phyloP scores from a whole-genome alignment of 2,797 vertebrate genomes.

The Sebastes kiyomatsui region DNA sequence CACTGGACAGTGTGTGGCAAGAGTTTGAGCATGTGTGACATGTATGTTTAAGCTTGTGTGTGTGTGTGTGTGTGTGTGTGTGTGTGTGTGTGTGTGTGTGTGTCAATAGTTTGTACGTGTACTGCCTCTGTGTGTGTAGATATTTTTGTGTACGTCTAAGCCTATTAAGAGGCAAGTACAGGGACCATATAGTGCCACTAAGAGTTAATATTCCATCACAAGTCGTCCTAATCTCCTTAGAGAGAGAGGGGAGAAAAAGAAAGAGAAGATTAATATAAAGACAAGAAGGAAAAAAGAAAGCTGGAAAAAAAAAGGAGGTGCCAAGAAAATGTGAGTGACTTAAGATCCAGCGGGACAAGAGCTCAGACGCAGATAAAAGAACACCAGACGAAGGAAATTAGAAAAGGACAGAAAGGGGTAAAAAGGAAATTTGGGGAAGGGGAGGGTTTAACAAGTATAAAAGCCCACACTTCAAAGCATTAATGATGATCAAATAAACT shows the following conservation, averaged over 20 bases:
- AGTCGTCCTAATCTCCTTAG: conserved; percentile 79
- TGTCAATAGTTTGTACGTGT: conserved; percentile 8
- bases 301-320: conserved; percentile 11
- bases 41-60: conserved; percentile 44
- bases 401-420: conserved; percentile 7
- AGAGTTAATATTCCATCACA: conserved; percentile 81
- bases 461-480: conserved; percentile 74
- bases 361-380: conserved; percentile 43
- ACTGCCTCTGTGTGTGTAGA: background rate
- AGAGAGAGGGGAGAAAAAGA: conserved; percentile 16
- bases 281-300: conserved; percentile 20
- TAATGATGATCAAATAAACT: conserved; percentile 66
- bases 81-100: background rate
- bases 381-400: conserved; percentile 40
- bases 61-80: background rate
- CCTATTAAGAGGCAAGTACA: conserved; percentile 65
- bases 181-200: conserved; percentile 57
- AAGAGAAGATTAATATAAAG: conserved; percentile 44
- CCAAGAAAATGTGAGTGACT: conserved; percentile 42
- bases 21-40: conserved; percentile 27
- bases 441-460: conserved; percentile 44
- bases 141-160: conserved; percentile 57
- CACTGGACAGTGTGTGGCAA: conserved; percentile 43
- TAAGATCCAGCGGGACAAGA: conserved; percentile 30
- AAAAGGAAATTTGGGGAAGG: background rate